A percentile compares a stretch with the other conserved stretches of the same genome.
Evolutionary conservation across 2,888 invertebrate species (phyloP).

Genomic region (Spialia ferax): DNA sequence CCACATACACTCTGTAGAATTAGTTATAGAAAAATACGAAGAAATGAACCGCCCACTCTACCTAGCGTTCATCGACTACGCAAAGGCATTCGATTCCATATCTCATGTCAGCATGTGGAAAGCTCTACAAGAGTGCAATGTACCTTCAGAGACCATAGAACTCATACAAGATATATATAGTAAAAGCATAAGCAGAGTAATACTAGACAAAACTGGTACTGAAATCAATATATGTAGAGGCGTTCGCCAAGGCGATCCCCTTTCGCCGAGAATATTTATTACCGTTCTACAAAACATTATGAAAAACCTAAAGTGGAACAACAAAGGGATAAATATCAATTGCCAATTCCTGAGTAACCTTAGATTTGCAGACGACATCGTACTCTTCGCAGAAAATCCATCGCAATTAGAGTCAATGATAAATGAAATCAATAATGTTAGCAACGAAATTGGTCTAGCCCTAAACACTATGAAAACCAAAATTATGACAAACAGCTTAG

Average conservation of each 20-base stretch:
- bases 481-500: neutral
- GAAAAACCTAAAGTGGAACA: neutral
- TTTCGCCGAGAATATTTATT: slow-evolving; percentile 2
- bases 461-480: neutral
- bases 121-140: neutral
- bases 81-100: neutral
- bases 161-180: neutral
- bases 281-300: neutral
- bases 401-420: neutral
- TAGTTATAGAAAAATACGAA: neutral
- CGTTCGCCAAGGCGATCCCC: neutral
- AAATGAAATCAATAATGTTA: neutral
- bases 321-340: neutral
- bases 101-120: neutral
- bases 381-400: neutral
- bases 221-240: neutral
- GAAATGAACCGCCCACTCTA: neutral
- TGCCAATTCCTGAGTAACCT: neutral
- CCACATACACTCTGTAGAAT: neutral
- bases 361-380: neutral
- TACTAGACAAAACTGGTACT: neutral
- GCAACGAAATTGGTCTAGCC: neutral
- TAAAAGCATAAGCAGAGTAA: neutral
- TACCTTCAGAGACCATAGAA: neutral
- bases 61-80: slow-evolving; percentile 1